Conservation (phyloP, 2,113 vertebrate species). For the Oreotragus oreotragus region DNA sequence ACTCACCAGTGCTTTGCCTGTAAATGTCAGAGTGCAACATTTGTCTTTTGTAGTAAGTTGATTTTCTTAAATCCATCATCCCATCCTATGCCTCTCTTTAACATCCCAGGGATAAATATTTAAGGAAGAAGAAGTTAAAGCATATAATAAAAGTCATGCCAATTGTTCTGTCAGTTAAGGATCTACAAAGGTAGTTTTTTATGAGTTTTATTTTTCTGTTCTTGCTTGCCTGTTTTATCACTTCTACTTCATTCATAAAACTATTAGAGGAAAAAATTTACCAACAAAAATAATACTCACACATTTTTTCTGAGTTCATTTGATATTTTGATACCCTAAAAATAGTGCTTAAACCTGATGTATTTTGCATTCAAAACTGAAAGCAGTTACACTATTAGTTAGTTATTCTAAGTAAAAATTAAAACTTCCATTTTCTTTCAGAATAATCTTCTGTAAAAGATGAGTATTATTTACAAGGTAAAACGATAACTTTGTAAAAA, state of each 20-base stretch:
- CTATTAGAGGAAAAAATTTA: not conserved
- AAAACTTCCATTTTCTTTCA: conserved; percentile 27
- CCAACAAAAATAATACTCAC: not conserved
- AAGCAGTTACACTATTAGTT: not conserved
- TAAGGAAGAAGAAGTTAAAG: conserved; percentile 2
- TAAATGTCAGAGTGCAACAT: conserved; percentile 43
- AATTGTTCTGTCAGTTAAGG: not conserved
- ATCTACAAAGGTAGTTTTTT: conserved; percentile 21
- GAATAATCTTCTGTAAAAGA: not conserved
- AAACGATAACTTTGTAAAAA: not conserved
- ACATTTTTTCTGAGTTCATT: not conserved
- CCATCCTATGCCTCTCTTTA: not conserved
- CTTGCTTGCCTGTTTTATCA: not conserved
- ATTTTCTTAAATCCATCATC: conserved; percentile 8
- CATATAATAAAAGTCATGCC: not conserved
- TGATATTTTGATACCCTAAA: not conserved
- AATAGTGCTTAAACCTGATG: not conserved
- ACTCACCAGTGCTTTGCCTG: not conserved
- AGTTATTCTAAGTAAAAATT: conserved; percentile 39
- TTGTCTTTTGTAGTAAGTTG: conserved; percentile 36
- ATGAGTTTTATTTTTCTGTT: conserved; percentile 19
- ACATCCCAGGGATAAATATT: conserved; percentile 30
- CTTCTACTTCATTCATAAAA: not conserved
- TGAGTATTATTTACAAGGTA: not conserved
- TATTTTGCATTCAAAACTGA: conserved; percentile 11